Percentiles rank a stretch among this genome's conserved stretches.
These are phyloP conservation scores for Girardia tigrina DNA, from an alignment of 2,888 invertebrate species.

Conservation along the genomic window DNA sequence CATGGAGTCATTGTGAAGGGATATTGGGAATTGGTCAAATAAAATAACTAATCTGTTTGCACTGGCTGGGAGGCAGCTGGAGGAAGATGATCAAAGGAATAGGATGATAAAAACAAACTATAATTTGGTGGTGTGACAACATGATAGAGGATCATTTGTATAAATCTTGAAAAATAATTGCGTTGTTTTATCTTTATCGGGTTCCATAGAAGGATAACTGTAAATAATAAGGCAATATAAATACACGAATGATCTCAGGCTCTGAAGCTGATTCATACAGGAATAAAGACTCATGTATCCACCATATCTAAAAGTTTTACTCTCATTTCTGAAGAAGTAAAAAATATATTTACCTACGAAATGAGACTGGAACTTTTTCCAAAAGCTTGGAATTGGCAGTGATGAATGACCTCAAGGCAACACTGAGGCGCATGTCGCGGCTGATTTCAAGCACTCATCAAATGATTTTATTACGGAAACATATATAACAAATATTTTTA, in stretches of 20 bases:
- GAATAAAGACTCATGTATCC: conserved; percentile 13
- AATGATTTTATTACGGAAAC: too few species aligned
- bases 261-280: conserved; percentile 10
- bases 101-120: not conserved
- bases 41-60: not conserved
- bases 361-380: conserved; percentile 6
- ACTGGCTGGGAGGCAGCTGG: not conserved
- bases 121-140: not conserved
- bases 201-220: conserved; percentile 21
- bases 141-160: not conserved
- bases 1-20: conserved; percentile 6
- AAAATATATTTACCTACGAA: not conserved
- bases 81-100: too few species aligned
- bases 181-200: not conserved
- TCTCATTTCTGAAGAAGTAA: too few species aligned
- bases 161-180: conserved; percentile 25
- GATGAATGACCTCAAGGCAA: not conserved
- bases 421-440: not conserved
- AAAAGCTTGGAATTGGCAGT: not conserved
- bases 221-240: conserved; percentile 15
- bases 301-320: conserved; percentile 21
- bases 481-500: too few species aligned
- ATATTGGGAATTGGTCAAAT: conserved; percentile 8
- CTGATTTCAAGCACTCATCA: too few species aligned
- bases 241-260: not conserved